Evolutionary conservation across 2,797 vertebrate genomes (phyloP), one percentile per base, ranked within the genome.

Genomic region (Thaleichthys pacificus): DNA sequence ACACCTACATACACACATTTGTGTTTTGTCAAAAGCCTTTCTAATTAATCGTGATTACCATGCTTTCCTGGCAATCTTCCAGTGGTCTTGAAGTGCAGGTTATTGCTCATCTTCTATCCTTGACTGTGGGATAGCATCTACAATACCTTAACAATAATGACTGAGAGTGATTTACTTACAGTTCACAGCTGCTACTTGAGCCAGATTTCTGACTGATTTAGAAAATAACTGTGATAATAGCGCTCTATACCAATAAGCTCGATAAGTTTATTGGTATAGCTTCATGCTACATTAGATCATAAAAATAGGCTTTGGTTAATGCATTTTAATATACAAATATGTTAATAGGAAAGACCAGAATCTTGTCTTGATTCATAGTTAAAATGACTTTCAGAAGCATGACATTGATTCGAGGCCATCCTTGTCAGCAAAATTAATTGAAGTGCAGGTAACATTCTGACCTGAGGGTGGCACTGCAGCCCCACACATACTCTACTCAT

Each of bases 401-500:
- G 51, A 54, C 51, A 19, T 54, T 17, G 4, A 17, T 17, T 56
- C 15, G 3, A 56, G 4, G 51, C 38, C 58, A 57, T 7, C 26
- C 14, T 22, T 76, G 70, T 67, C 61, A 72, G 69, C 42, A 58
- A 72, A 47, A 62, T 28, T 66, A 69, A 30, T 64, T 3, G 24
- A 69, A 24, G 17, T 64, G 60, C 61, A 32, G 28, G 21, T 11
- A 14, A 66, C 38, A 65, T 74, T 19, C 7, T 66, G 71, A 78
- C 89, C 94, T 91, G 87, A 83, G 88, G 93, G 91, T 91, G 94
- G 92, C 91, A 81, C 90, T 91, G 90, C 77, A 89, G 83, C 90
- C 87, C 84, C 77, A 94, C 77, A 91, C 91, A 93, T 94, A 82
- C 11, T 51, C 66, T 66, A 75, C 68, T 73, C 75, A 71, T 21